Percentiles rank a stretch among this genome's conserved stretches.
These are phyloP conservation scores for Octodonta nipae DNA, from an alignment of 2,888 invertebrate species.

Conservation along the genomic window DNA sequence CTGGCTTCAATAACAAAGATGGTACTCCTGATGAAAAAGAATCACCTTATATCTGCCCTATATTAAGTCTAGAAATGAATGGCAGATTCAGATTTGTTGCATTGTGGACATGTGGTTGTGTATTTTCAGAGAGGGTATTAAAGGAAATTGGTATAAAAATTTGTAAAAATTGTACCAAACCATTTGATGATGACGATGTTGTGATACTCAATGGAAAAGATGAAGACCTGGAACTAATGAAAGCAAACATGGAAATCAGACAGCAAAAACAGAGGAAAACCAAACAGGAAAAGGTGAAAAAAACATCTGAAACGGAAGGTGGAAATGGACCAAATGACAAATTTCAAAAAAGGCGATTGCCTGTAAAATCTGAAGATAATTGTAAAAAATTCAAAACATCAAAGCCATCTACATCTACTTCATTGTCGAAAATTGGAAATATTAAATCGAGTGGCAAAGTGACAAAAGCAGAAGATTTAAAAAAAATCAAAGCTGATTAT, in stretches of 20 bases:
- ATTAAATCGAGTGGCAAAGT: conserved; percentile 23
- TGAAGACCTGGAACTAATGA: conserved; percentile 57
- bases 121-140: conserved; percentile 85
- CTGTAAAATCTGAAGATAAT: conserved; percentile 6
- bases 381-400: conserved; percentile 17
- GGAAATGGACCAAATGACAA: no score
- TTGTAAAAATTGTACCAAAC: conserved; percentile 64
- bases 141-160: conserved; percentile 69
- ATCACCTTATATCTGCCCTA: conserved; percentile 85
- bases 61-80: conserved; percentile 89
- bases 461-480: conserved; percentile 42
- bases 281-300: conserved; percentile 45
- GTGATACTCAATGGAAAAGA: conserved; percentile 78
- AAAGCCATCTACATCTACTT: no score
- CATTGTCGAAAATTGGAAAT: conserved; percentile 21
- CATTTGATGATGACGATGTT: conserved; percentile 64
- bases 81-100: conserved; percentile 70
- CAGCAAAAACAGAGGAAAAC: conserved; percentile 52
- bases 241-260: conserved; percentile 51
- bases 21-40: conserved; percentile 58
- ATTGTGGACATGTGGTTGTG: conserved; percentile 90
- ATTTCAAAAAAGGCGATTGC: conserved; percentile 11
- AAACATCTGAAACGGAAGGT: conserved; percentile 19
- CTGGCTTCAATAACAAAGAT: conserved; percentile 70
- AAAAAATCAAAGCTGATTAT: conserved; percentile 65